These are phyloP conservation scores for Procavia capensis DNA, from an alignment of 2,113 vertebrate genomes.

Conservation along the genomic window DNA sequence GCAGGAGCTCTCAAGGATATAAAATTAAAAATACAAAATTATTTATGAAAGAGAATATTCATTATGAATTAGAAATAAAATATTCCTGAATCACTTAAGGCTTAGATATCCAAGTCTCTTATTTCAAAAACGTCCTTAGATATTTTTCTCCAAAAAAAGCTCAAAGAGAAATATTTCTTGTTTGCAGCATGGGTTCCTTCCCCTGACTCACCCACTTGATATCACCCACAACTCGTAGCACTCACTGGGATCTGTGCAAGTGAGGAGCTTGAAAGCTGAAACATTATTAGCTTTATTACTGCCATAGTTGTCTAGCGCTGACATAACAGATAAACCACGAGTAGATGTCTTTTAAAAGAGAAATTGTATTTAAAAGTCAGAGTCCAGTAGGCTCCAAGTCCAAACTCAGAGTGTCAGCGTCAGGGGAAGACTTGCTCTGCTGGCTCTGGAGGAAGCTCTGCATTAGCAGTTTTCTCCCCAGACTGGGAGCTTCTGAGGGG, in stretches of 20 bases:
- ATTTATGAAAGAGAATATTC: neutral
- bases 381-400: too few relatives aligned
- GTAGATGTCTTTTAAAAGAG: too few relatives aligned
- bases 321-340: too few relatives aligned
- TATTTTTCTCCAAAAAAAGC: neutral
- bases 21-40: neutral
- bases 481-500: too few relatives aligned
- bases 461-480: too few relatives aligned
- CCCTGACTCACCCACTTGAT: neutral
- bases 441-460: too few relatives aligned
- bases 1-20: neutral
- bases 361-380: too few relatives aligned
- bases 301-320: too few relatives aligned
- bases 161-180: neutral
- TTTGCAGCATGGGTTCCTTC: rapidly evolving
- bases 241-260: neutral
- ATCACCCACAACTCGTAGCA: neutral
- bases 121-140: neutral
- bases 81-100: neutral
- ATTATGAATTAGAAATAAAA: slow-evolving; percentile 36
- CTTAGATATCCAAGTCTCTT: neutral
- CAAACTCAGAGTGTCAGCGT: too few relatives aligned
- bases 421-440: too few relatives aligned
- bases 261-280: neutral
- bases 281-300: slow-evolving; percentile 15